A percentile compares a stretch with the other conserved stretches of the same genome.
These are phyloP conservation scores for Phylloscopus collybita DNA, from an alignment of 2,797 vertebrate genomes.

Conservation along the genomic window DNA sequence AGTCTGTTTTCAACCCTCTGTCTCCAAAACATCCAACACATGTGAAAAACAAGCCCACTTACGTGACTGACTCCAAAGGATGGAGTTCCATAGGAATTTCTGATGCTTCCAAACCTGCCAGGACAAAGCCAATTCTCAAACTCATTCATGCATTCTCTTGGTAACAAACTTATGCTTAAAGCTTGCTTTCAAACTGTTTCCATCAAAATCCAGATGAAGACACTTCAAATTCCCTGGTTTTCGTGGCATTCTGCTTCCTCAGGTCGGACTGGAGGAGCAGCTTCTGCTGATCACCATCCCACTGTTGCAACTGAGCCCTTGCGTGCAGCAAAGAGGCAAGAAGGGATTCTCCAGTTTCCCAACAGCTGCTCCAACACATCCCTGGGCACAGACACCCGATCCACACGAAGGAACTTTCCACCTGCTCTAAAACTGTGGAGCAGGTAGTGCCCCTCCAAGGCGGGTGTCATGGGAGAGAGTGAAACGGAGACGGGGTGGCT, in stretches of 20 bases:
- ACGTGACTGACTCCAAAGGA: background rate
- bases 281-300: background rate
- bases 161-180: background rate
- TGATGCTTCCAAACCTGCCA: background rate
- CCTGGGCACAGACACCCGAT: background rate
- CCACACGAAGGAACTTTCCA: background rate
- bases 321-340: background rate
- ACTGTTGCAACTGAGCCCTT: background rate
- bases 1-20: conserved; percentile 7
- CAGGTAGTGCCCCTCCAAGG: background rate
- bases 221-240: background rate
- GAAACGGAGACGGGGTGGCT: accelerated
- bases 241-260: background rate
- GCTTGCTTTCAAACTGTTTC: background rate
- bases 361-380: conserved; percentile 54
- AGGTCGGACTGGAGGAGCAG: background rate
- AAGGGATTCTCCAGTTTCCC: background rate
- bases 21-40: background rate
- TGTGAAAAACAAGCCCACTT: conserved; percentile 39
- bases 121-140: background rate
- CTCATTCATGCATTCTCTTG: background rate
- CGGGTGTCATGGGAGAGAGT: background rate
- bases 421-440: background rate
- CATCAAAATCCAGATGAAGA: background rate
- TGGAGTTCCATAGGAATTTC: background rate